Conservation (phyloP, 2,797 vertebrate species). For the Gallinago stenura region DNA sequence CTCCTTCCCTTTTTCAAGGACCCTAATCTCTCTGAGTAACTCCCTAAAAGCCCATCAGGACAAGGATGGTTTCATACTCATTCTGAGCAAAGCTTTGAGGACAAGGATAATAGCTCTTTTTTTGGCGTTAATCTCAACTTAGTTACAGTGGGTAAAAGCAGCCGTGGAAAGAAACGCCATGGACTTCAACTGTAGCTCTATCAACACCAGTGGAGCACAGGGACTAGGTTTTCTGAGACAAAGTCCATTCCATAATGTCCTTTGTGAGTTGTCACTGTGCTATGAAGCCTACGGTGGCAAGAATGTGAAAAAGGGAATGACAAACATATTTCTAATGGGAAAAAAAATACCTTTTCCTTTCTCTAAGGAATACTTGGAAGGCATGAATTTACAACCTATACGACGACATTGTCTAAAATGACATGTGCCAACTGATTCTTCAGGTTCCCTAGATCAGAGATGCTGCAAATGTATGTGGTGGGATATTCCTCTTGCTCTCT, state of each 20-base stretch:
- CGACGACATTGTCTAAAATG: neutral
- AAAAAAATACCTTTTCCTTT: neutral
- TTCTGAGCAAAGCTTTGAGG: neutral
- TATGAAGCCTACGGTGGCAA: neutral
- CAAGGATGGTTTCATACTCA: neutral
- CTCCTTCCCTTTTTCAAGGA: neutral
- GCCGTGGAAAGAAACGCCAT: neutral
- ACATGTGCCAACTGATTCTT: neutral
- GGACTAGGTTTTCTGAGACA: neutral
- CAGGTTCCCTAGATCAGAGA: neutral
- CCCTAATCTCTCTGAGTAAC: neutral
- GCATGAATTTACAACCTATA: neutral
- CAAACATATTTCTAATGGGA: neutral
- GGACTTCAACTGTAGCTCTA: neutral
- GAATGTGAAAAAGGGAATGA: neutral
- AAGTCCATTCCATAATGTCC: neutral
- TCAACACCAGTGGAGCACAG: neutral
- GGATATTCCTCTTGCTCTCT: neutral
- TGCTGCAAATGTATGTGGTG: neutral
- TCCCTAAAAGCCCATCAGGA: neutral
- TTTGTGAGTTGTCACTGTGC: neutral
- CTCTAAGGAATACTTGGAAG: neutral
- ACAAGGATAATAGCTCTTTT: neutral
- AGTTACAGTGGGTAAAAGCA: neutral
- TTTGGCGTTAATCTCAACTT: neutral